Evolutionary conservation across 2,888 invertebrate genomes (phyloP).

Genomic region (Arrhopalites spinosus): DNA sequence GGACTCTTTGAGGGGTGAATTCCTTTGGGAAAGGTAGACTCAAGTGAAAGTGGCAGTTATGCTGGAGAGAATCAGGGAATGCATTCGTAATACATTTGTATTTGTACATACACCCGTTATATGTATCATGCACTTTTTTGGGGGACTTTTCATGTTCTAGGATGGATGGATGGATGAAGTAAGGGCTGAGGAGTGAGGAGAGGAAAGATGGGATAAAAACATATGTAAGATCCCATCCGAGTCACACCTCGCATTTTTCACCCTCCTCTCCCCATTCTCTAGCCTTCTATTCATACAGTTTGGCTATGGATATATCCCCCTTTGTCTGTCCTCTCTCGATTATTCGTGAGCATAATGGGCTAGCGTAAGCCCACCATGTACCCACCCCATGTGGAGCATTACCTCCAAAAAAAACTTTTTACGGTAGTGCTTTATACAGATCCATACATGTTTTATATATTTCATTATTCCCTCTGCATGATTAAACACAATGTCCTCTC

Average conservation of each 20-base stretch:
- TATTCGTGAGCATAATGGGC: not conserved
- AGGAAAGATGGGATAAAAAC: conserved; percentile 9
- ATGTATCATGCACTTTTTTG: not conserved
- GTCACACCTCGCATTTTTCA: conserved; percentile 15
- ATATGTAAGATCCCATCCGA: not conserved
- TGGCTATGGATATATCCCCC: too few relatives aligned
- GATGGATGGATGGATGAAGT: too few relatives aligned
- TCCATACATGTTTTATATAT: too few relatives aligned
- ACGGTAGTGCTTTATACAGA: too few relatives aligned
- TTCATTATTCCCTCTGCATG: not conserved
- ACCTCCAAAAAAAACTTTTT: too few relatives aligned
- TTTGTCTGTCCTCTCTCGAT: not conserved
- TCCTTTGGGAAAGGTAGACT: conserved; percentile 54
- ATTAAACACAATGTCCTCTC: not conserved
- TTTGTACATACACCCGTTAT: not conserved
- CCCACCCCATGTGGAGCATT: not conserved
- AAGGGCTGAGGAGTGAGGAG: too few relatives aligned
- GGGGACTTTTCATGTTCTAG: not conserved
- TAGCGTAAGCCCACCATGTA: not conserved
- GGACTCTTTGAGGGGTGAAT: conserved; percentile 41
- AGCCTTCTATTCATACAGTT: not conserved
- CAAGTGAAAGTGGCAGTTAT: conserved; percentile 55
- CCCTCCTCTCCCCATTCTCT: not conserved
- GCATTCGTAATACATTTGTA: not conserved
- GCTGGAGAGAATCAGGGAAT: conserved; percentile 6